Evolutionary conservation across 2,113 vertebrate species (phyloP).

Genomic region (Catharus fuscescens): DNA sequence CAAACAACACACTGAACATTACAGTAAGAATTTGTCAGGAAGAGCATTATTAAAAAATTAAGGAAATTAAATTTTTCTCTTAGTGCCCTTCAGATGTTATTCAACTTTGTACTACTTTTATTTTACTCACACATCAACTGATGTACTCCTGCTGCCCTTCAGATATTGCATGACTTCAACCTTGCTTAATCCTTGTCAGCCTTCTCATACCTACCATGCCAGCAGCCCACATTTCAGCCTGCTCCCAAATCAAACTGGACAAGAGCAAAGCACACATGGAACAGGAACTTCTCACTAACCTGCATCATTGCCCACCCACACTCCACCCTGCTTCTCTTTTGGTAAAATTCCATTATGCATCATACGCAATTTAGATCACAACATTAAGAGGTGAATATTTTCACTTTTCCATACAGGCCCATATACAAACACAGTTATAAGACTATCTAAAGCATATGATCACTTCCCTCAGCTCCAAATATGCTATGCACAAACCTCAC

Average conservation of each 20-base stretch:
- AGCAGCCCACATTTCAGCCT: background rate
- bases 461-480: background rate
- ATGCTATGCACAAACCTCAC: background rate
- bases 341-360: background rate
- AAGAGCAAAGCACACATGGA: background rate
- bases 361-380: background rate
- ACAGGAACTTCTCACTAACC: background rate
- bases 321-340: background rate
- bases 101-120: background rate
- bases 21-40: background rate
- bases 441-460: background rate
- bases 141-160: background rate
- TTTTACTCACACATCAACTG: background rate
- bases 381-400: background rate
- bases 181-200: background rate
- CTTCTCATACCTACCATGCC: background rate
- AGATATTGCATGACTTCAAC: background rate
- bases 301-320: background rate
- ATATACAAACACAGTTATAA: background rate
- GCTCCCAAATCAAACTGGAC: background rate
- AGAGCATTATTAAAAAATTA: background rate
- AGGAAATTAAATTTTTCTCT: background rate
- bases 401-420: background rate
- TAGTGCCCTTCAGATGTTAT: background rate
- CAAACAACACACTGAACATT: background rate